Conservation (phyloP, 2,797 vertebrate genomes). For the Chaenodraco wilsoni region DNA sequence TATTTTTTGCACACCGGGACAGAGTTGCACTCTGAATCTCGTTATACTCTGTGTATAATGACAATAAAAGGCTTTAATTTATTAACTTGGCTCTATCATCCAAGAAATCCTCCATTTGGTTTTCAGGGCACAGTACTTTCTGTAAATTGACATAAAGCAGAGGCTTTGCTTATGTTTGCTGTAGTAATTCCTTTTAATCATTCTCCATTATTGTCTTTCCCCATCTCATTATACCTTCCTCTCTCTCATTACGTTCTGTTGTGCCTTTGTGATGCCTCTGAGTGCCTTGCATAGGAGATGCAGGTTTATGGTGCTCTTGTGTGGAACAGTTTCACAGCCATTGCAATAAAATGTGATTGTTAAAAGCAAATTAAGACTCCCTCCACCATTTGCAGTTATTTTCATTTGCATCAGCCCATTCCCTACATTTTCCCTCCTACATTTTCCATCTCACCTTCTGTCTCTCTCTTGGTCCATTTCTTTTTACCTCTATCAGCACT, state of each 20-base stretch:
- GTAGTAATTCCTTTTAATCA: constrained; percentile 18
- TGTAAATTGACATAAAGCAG: constrained; percentile 30
- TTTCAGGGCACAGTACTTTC: constrained; percentile 28
- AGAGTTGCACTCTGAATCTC: too few species aligned
- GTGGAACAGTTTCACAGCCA: constrained; percentile 31
- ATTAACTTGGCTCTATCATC: constrained; percentile 15
- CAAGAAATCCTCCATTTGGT: constrained; percentile 58
- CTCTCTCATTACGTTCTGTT: constrained; percentile 13
- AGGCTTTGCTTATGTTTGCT: constrained; percentile 27
- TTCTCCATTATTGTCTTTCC: constrained; percentile 21
- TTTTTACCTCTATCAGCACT: constrained; percentile 46
- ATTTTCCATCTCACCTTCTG: background rate
- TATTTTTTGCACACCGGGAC: too few species aligned
- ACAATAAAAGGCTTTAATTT: too few species aligned
- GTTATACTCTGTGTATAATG: too few species aligned
- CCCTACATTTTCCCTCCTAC: background rate
- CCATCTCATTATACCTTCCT: constrained; percentile 18
- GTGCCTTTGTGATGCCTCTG: constrained; percentile 13
- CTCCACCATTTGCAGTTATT: constrained; percentile 16
- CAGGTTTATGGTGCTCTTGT: constrained; percentile 28
- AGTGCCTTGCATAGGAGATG: constrained; percentile 21
- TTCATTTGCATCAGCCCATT: constrained; percentile 34
- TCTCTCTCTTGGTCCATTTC: constrained; percentile 51
- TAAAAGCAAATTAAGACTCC: constrained; percentile 43
- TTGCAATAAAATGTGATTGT: constrained; percentile 47